phyloP scores from a whole-genome alignment of 2,797 vertebrate genomes.

The Meriones psammophilus region DNA sequence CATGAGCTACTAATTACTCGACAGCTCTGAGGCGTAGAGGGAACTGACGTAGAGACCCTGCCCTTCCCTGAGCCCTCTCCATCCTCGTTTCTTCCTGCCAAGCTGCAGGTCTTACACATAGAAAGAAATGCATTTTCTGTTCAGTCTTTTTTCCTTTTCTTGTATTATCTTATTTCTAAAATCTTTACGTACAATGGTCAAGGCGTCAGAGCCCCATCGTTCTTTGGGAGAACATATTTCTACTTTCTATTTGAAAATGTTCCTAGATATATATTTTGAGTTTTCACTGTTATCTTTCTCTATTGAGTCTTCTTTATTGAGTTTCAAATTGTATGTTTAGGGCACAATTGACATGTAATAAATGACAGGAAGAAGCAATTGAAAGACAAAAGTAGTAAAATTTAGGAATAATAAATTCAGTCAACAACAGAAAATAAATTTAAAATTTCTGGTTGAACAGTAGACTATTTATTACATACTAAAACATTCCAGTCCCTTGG shows the following conservation, averaged over 20 bases:
- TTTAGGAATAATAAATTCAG: background rate
- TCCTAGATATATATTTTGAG: background rate
- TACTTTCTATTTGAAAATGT: background rate
- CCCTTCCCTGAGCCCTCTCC: background rate
- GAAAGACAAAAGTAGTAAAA: background rate
- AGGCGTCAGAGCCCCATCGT: background rate
- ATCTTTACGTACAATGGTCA: background rate
- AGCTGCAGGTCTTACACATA: background rate
- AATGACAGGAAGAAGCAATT: background rate
- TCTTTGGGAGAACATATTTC: background rate
- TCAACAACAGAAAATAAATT: background rate
- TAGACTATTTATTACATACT: background rate
- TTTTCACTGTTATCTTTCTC: background rate
- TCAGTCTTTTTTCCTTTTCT: background rate
- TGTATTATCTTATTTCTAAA: slow-evolving; percentile 57
- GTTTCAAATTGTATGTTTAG: slow-evolving; percentile 8
- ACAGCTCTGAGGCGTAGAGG: background rate
- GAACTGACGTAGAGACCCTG: background rate
- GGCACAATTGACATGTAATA: slow-evolving; percentile 3
- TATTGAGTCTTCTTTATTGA: background rate
- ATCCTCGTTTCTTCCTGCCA: background rate
- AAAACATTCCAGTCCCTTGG: background rate
- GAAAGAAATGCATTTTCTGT: background rate
- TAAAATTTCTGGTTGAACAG: background rate
- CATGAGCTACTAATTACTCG: slow-evolving; percentile 24